A percentile compares a stretch with the other conserved stretches of the same genome.
phyloP scores from a whole-genome alignment of 2,797 vertebrate genomes.

The Melanotaenia parkinsoni region DNA sequence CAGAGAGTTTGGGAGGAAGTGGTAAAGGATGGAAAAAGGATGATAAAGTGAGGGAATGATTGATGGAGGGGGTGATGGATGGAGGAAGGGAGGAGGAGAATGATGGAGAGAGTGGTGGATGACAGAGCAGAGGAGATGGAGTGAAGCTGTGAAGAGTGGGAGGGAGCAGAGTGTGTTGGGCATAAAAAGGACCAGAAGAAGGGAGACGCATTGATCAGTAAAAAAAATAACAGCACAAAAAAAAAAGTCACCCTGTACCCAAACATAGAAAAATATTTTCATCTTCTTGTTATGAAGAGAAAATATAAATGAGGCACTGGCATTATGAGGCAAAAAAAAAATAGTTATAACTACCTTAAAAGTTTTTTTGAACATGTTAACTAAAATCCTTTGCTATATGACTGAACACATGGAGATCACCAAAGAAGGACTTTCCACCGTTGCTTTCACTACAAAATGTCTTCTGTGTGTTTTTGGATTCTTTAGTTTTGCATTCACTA shows the following conservation, averaged over 20 bases:
- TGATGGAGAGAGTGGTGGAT: slow-evolving; percentile 54
- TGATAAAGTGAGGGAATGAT: slow-evolving; percentile 46
- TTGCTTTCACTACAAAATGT: neutral
- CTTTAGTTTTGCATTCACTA: neutral
- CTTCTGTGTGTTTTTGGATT: too few species aligned
- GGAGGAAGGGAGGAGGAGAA: slow-evolving; percentile 15
- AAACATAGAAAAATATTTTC: neutral
- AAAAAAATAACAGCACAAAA: neutral
- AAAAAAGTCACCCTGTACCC: slow-evolving; percentile 26
- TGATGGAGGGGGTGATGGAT: slow-evolving; percentile 32
- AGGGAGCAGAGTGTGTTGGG: slow-evolving; percentile 23
- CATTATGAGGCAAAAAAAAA: too few species aligned
- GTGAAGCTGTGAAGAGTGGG: slow-evolving; percentile 23
- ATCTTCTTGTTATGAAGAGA: neutral
- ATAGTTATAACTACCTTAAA: too few species aligned
- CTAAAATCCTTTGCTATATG: neutral
- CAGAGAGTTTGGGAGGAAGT: slow-evolving; percentile 33
- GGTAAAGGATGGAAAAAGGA: slow-evolving; percentile 35
- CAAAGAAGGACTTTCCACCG: neutral
- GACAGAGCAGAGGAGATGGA: slow-evolving; percentile 42
- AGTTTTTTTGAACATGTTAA: too few species aligned
- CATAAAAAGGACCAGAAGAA: slow-evolving; percentile 1
- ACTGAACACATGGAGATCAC: neutral
- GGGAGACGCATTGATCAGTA: neutral
- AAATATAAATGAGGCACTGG: too few species aligned